phyloP scores from a whole-genome alignment of 2,113 vertebrate genomes.

The Felis catus region F.catus_Fca126_mat1.0 CM031413.1:42629001-42629500 shows the following conservation, averaged over 20 bases:
- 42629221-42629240: too few species aligned
- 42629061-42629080: background rate
- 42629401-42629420: too few species aligned
- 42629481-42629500: background rate
- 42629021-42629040: background rate
- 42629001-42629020: background rate
- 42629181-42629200: constrained; percentile 64
- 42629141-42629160: constrained; percentile 66
- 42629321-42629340: too few species aligned
- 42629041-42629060: background rate
- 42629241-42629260: too few species aligned
- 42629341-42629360: too few species aligned
- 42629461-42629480: constrained; percentile 49
- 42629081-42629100: background rate
- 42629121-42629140: background rate
- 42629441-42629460: constrained; percentile 47
- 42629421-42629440: constrained; percentile 64
- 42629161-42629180: constrained; percentile 60
- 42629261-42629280: too few species aligned
- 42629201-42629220: constrained; percentile 63
- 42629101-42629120: background rate
- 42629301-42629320: too few species aligned
- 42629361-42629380: too few species aligned
- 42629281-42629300: too few species aligned
- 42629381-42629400: too few species aligned